These are phyloP conservation scores for Halocynthia aurantium DNA, from an alignment of 23 tunicate genomes.

Conservation along the genomic window DNA sequence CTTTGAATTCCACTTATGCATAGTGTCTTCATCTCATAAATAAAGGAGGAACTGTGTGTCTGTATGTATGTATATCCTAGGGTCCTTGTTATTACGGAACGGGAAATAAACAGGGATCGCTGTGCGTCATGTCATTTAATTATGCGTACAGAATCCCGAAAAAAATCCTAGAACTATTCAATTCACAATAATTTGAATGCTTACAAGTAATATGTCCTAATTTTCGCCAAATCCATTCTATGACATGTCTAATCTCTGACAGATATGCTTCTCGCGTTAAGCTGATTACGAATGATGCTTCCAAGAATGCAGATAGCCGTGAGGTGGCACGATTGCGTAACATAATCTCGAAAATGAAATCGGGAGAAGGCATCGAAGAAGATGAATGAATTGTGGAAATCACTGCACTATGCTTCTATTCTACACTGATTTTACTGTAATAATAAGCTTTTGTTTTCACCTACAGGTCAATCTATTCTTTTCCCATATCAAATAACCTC, in stretches of 20 bases:
- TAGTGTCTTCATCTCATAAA: too few relatives aligned
- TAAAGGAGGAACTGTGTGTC: too few relatives aligned
- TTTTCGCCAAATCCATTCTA: not conserved
- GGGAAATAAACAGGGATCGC: too few relatives aligned
- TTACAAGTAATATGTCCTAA: not conserved
- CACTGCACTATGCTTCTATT: not conserved
- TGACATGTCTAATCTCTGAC: not conserved
- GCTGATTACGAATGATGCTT: slow-evolving; percentile 88
- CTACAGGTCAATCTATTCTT: too few relatives aligned
- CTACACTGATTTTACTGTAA: too few relatives aligned
- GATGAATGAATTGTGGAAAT: slow-evolving; percentile 9
- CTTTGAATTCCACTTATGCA: too few relatives aligned
- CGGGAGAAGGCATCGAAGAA: slow-evolving; percentile 91
- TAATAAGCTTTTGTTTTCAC: too few relatives aligned
- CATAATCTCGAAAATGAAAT: slow-evolving; percentile 85
- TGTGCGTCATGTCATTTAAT: too few relatives aligned
- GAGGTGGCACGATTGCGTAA: slow-evolving; percentile 86
- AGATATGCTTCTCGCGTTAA: slow-evolving; percentile 95
- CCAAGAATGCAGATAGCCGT: slow-evolving; percentile 89
- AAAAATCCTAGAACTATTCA: not conserved
- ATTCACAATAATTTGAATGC: not conserved
- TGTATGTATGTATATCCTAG: not conserved
- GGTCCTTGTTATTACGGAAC: not conserved
- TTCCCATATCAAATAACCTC: too few relatives aligned
- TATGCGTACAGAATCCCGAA: not conserved